Percentiles rank a stretch among this genome's conserved stretches.
Evolutionary conservation across 1,140 invertebrate genomes (phyloP).

Genomic region (Pseudoatta argentina): DNA sequence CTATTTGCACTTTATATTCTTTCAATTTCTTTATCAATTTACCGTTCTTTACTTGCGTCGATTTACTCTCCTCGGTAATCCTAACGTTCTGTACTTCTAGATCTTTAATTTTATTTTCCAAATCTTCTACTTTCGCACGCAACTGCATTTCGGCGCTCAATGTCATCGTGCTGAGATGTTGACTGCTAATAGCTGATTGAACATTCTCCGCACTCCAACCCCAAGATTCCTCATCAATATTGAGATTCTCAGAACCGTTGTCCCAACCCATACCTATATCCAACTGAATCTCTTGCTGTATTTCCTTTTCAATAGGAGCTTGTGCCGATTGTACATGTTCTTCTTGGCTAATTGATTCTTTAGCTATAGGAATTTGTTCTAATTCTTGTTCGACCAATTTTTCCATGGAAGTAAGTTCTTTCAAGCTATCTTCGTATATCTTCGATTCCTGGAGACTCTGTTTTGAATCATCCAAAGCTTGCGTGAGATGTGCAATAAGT

Average conservation of each 20-base stretch:
- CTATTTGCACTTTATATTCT: conserved; percentile 90
- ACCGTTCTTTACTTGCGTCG: conserved; percentile 88
- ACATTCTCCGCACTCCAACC: conserved; percentile 87
- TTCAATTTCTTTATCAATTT: conserved; percentile 92
- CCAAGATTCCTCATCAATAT: conserved; percentile 87
- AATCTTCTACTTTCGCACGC: conserved; percentile 81
- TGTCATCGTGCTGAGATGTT: conserved; percentile 64
- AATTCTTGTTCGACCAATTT: not conserved
- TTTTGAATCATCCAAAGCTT: conserved; percentile 40
- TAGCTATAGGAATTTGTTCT: not conserved
- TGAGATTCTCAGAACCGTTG: conserved; percentile 74
- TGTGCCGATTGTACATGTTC: conserved; percentile 11
- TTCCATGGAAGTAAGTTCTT: conserved; percentile 25
- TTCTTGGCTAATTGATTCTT: conserved; percentile 23
- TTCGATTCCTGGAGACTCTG: not conserved
- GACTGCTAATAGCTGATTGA: conserved; percentile 80
- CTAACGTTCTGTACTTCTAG: conserved; percentile 85
- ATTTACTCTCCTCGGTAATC: conserved; percentile 87
- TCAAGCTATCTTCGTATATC: not conserved
- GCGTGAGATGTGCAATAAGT: conserved; percentile 54
- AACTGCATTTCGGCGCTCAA: conserved; percentile 72
- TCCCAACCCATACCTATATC: conserved; percentile 75
- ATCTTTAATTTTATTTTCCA: conserved; percentile 86
- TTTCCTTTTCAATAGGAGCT: conserved; percentile 19
- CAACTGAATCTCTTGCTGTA: not conserved